These are phyloP conservation scores for Neodiprion lecontei DNA, from an alignment of 1,140 invertebrate species.

Conservation along the genomic window DNA sequence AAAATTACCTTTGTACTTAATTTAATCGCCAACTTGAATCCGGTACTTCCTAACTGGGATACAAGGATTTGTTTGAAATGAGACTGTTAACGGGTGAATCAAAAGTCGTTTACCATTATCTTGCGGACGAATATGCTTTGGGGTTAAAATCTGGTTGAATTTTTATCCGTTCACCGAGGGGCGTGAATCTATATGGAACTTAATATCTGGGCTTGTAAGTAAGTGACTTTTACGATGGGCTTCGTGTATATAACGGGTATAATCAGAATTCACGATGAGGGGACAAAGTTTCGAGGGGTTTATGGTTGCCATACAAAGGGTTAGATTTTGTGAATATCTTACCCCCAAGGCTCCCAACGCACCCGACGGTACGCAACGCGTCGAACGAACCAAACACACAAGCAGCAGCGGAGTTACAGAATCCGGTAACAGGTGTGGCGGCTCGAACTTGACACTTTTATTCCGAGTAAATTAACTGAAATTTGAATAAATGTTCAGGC, in stretches of 20 bases:
- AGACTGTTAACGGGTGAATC: too few relatives aligned
- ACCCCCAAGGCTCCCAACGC: background rate
- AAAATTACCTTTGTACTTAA: too few relatives aligned
- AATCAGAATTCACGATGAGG: background rate
- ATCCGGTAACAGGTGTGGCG: conserved; percentile 11
- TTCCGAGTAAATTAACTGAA: conserved; percentile 10
- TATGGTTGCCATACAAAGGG: conserved; percentile 3
- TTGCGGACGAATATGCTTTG: too few relatives aligned
- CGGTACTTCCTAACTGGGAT: too few relatives aligned
- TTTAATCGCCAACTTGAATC: too few relatives aligned
- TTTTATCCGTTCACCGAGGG: too few relatives aligned
- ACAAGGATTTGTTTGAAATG: too few relatives aligned
- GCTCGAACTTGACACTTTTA: conserved; percentile 9
- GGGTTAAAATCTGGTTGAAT: too few relatives aligned
- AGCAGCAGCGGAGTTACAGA: background rate
- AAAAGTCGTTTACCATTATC: too few relatives aligned
- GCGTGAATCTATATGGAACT: background rate
- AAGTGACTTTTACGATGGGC: background rate
- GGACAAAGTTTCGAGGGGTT: conserved; percentile 3
- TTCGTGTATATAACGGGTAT: background rate
- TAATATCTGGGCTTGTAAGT: background rate
- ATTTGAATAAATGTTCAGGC: conserved; percentile 12
- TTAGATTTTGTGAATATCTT: conserved; percentile 9
- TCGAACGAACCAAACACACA: too few relatives aligned
- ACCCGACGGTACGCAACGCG: background rate